Percentiles rank a stretch among this genome's conserved stretches.
These are phyloP conservation scores for Gerris buenoi DNA, from an alignment of 1,140 invertebrate species.

Conservation along the genomic window DNA sequence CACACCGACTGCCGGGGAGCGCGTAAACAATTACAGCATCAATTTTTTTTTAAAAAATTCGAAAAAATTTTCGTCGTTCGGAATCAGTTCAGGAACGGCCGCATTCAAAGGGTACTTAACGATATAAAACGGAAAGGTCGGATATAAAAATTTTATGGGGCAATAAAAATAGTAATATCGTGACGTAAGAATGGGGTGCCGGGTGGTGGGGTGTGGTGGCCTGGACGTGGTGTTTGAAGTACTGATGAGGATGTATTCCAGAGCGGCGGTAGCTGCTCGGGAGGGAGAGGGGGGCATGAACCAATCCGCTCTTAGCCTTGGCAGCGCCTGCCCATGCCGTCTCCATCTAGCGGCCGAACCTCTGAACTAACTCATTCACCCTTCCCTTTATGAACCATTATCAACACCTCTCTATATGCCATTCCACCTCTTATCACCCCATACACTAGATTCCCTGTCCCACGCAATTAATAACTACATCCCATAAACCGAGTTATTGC, in stretches of 20 bases:
- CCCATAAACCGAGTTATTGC: neutral
- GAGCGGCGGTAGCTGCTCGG: neutral
- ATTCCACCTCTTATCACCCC: neutral
- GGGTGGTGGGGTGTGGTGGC: neutral
- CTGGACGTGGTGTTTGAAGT: neutral
- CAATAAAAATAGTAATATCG: neutral
- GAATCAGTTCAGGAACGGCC: neutral
- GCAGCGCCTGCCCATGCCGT: conserved; percentile 7
- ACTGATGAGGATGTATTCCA: neutral
- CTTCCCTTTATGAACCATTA: conserved; percentile 10
- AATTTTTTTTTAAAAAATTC: neutral
- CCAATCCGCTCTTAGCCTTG: conserved; percentile 2
- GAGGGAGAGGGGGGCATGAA: conserved; percentile 4
- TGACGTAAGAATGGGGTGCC: neutral
- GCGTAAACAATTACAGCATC: neutral
- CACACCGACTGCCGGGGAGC: neutral
- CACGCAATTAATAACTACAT: neutral
- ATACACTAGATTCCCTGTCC: neutral
- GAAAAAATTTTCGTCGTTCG: neutral
- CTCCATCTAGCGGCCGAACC: conserved; percentile 5
- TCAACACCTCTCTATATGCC: conserved; percentile 3
- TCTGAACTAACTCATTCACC: conserved; percentile 3
- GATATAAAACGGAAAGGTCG: neutral
- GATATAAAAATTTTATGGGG: neutral
- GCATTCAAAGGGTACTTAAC: neutral